These are phyloP conservation scores for Melitaea athalia DNA, from an alignment of 2,888 invertebrate species.

Conservation along the genomic window DNA sequence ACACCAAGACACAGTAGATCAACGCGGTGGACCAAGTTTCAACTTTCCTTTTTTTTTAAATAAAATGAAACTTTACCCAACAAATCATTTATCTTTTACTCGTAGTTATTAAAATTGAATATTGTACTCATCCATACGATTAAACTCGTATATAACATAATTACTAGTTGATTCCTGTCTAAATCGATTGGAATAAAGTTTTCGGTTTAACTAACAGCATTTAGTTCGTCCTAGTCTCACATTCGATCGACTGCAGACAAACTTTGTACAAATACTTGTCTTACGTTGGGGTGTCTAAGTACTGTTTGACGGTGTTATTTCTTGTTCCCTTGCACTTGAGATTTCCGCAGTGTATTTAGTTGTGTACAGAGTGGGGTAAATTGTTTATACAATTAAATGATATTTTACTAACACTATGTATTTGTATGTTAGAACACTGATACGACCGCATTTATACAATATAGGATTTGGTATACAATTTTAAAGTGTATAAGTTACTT, in stretches of 20 bases:
- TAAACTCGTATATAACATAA: background rate
- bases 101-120: too few relatives aligned
- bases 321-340: constrained; percentile 16
- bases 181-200: constrained; percentile 2
- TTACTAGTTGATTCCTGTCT: background rate
- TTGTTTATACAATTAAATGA: background rate
- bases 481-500: too few relatives aligned
- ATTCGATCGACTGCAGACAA: constrained; percentile 21
- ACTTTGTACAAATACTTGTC: constrained; percentile 34
- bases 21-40: too few relatives aligned
- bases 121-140: background rate
- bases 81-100: too few relatives aligned
- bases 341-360: constrained; percentile 5
- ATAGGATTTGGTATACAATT: too few relatives aligned
- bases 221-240: constrained; percentile 14
- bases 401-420: background rate
- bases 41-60: too few relatives aligned
- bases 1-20: too few relatives aligned
- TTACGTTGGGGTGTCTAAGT: constrained; percentile 30
- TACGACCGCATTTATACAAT: too few relatives aligned
- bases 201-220: background rate
- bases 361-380: background rate
- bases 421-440: background rate
- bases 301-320: constrained; percentile 32
- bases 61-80: too few relatives aligned